These are phyloP conservation scores for Falco cherrug DNA, from an alignment of 2,797 vertebrate genomes.

Conservation along the genomic window DNA sequence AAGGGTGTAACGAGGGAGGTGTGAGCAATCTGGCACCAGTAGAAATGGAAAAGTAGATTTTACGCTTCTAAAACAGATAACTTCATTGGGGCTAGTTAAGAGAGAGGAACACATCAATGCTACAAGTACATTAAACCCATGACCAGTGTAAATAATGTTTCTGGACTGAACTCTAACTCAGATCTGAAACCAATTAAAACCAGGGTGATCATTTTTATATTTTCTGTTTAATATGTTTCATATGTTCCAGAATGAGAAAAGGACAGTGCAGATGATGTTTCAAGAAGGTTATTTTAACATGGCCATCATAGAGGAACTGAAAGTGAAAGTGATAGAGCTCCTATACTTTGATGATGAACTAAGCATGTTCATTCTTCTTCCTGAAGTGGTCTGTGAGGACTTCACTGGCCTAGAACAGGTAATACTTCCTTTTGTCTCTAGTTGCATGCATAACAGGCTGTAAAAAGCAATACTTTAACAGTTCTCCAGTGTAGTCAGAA, in stretches of 20 bases:
- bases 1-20: neutral
- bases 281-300: slow-evolving; percentile 61
- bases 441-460: neutral
- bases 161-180: neutral
- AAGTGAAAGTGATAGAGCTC: slow-evolving; percentile 65
- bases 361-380: slow-evolving; percentile 67
- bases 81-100: neutral
- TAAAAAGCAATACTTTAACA: neutral
- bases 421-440: neutral
- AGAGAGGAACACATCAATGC: neutral
- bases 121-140: neutral
- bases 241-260: slow-evolving; percentile 55
- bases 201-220: neutral
- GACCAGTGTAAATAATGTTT: neutral
- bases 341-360: slow-evolving; percentile 53
- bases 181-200: neutral
- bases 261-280: slow-evolving; percentile 72
- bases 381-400: slow-evolving; percentile 25
- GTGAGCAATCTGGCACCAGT: neutral
- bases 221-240: neutral
- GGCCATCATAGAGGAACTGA: slow-evolving; percentile 35
- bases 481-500: neutral
- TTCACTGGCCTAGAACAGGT: slow-evolving; percentile 57
- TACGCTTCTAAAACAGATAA: neutral
- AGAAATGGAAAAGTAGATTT: neutral